Evolutionary conservation across 2,113 vertebrate species (phyloP).

Genomic region (Probosciger aterrimus): DNA sequence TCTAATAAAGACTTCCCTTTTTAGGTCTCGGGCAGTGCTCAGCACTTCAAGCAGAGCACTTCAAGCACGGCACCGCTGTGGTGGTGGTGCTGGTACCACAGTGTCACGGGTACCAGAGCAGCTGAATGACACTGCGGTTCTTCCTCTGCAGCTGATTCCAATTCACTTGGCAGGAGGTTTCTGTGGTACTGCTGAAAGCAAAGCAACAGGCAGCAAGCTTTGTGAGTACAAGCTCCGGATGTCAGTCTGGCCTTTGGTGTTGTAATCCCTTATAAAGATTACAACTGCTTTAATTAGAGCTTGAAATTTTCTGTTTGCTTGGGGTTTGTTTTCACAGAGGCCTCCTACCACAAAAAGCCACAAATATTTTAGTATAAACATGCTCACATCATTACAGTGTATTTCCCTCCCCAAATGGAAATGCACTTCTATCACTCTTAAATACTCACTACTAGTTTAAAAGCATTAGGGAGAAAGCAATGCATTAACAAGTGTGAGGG

Average conservation of each 20-base stretch:
- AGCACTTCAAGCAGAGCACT: not conserved
- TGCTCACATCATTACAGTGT: not conserved
- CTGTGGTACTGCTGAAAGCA: not conserved
- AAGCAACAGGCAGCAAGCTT: not conserved
- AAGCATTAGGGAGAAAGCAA: not conserved
- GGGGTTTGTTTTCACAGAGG: not conserved
- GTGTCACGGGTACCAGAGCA: rapidly evolving
- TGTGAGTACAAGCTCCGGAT: not conserved
- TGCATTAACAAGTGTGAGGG: not conserved
- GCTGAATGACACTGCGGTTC: rapidly evolving
- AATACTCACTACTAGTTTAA: not conserved
- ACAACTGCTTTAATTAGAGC: not conserved
- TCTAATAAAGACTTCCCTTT: not conserved
- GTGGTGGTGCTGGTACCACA: rapidly evolving
- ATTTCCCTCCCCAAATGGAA: not conserved
- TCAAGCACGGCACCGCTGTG: rapidly evolving
- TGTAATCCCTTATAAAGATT: not conserved
- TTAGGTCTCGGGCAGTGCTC: not conserved
- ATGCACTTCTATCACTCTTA: not conserved
- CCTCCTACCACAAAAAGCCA: slow-evolving; percentile 8
- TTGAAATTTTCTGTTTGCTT: not conserved
- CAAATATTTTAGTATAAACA: slow-evolving; percentile 6
- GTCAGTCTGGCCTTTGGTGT: not conserved
- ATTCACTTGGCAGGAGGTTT: not conserved
- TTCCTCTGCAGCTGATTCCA: not conserved